These are phyloP conservation scores for Eilema sororculum DNA, from an alignment of 2,888 invertebrate genomes.

Conservation along the genomic window DNA sequence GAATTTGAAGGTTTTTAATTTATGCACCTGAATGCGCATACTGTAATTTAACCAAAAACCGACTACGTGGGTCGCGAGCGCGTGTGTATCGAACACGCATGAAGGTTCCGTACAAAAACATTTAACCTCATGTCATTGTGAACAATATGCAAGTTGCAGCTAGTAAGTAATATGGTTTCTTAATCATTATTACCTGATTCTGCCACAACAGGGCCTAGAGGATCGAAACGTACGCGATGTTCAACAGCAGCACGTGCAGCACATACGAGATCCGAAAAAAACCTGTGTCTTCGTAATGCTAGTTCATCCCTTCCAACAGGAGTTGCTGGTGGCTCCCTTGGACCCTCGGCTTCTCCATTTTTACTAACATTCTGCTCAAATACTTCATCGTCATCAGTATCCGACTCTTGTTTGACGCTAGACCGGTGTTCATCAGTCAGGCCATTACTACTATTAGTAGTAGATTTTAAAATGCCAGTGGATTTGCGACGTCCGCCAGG, in stretches of 20 bases:
- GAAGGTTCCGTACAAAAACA: too few relatives aligned
- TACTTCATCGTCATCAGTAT: constrained; percentile 88
- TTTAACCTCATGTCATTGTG: too few relatives aligned
- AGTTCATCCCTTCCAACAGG: constrained; percentile 93
- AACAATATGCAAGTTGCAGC: background rate
- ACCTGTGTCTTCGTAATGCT: constrained; percentile 91
- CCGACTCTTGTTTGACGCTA: constrained; percentile 60
- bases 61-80: too few relatives aligned
- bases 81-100: too few relatives aligned
- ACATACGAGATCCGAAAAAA: constrained; percentile 92
- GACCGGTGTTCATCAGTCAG: constrained; percentile 67
- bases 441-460: constrained; percentile 73
- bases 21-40: too few relatives aligned
- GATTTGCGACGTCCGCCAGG: constrained; percentile 76
- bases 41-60: too few relatives aligned
- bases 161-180: background rate
- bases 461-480: constrained; percentile 80
- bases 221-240: constrained; percentile 92
- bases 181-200: constrained; percentile 81
- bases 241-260: constrained; percentile 91
- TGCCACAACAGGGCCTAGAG: constrained; percentile 89
- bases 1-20: too few relatives aligned
- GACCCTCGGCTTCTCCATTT: constrained; percentile 80
- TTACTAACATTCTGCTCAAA: constrained; percentile 82
- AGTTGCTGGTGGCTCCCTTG: constrained; percentile 90